Evolutionary conservation across 2,888 invertebrate genomes (phyloP), one percentile per base, ranked within the genome.

Genomic region (Trichopria drosophilae): DNA sequence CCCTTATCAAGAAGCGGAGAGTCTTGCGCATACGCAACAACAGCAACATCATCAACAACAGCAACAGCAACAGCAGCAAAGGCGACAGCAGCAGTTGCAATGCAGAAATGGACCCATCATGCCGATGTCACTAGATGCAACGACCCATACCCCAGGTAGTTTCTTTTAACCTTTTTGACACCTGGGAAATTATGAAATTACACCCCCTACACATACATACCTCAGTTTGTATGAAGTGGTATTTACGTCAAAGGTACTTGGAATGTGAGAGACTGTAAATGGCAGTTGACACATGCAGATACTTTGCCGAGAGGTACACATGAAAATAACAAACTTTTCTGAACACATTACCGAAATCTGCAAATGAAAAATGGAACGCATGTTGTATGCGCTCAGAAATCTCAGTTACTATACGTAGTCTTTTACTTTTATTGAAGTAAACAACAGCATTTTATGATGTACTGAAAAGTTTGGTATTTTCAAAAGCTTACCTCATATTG

Each of bases 1-100:
- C 71, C 82, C 82, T 57, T 75, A 73, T 63, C 73, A 75, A 60
- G 70, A 73, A 55, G 61, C 66, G 55, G 72, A 73, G 51, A 58
- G 37, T 50, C 62, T 52, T 59, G 59, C 48, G 52, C n/a, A n/a
- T n/a, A n/a, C n/a, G n/a, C n/a, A n/a, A n/a, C 58, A 55, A 28
- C 57, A 48, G n/a, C 23, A 46, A 12, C 55, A 51, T 43, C n/a
- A n/a, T n/a, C 29, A 29, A 15, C 29, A 29, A 9, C 24, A 4
- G 23, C 46, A 35, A 15, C 50, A 52, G 19, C 58, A 56, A 29
- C n/a, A n/a, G n/a, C n/a, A n/a, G n/a, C 49, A 55, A 15, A 32
- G 29, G 22, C 53, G 44, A 7, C 57, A 55, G 75, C 57, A 75
- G 72, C 61, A 77, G 73, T 61, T 73, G 42, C 81, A 81, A 55